Conservation (phyloP, 2,797 vertebrate genomes). For the Spheniscus humboldti region DNA sequence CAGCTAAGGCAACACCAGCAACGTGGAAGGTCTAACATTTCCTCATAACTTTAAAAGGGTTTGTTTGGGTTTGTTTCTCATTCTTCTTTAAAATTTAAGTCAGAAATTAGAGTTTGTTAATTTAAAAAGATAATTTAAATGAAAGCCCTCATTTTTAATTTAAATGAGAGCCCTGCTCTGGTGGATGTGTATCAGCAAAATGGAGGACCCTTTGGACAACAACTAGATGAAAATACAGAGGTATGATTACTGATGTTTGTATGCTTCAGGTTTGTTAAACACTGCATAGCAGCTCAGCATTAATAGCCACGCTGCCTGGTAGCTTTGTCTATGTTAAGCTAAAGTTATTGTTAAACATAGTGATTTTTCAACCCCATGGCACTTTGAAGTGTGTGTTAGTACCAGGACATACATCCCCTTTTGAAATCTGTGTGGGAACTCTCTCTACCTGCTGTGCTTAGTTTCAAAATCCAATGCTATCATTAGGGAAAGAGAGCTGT, state of each 20-base stretch:
- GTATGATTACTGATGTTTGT: neutral
- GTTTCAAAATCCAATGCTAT: constrained; percentile 19
- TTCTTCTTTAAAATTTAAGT: neutral
- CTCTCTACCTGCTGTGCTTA: neutral
- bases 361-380: neutral
- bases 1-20: neutral
- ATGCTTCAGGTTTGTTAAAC: neutral
- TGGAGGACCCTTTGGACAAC: neutral
- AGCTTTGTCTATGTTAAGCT: neutral
- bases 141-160: neutral
- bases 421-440: neutral
- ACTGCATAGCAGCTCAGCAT: neutral
- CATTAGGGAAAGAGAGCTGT: neutral
- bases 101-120: neutral
- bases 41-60: rapidly evolving
- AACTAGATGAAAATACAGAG: neutral
- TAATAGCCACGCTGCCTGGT: neutral
- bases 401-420: neutral
- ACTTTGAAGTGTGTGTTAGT: neutral
- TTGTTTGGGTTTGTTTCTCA: neutral
- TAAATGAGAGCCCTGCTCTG: neutral
- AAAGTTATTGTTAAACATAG: neutral
- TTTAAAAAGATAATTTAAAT: neutral
- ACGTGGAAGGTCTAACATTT: neutral
- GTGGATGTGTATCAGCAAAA: neutral